A percentile compares a stretch with the other conserved stretches of the same genome.
phyloP scores from a whole-genome alignment of 1,140 invertebrate genomes.

The Brachionus manjavacas region DNA sequence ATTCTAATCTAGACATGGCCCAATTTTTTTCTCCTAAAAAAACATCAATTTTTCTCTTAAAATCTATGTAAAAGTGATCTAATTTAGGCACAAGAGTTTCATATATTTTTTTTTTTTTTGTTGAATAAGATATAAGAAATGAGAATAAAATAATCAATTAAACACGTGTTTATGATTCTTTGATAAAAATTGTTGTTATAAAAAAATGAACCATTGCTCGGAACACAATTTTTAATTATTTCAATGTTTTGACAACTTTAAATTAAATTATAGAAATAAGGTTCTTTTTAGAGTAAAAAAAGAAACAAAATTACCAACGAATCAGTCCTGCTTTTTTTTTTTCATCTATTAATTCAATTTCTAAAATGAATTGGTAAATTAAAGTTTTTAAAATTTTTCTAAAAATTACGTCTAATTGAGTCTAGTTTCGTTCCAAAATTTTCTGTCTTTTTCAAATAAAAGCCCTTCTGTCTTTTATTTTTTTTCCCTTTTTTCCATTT shows the following conservation, averaged over 20 bases:
- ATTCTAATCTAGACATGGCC: not conserved
- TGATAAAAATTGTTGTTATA: not conserved
- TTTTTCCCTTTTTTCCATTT: not conserved
- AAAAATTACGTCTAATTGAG: not conserved
- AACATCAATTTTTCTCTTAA: not conserved
- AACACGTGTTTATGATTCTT: not conserved
- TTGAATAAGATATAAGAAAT: not conserved
- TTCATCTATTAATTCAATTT: constrained; percentile 1
- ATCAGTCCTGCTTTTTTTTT: not conserved
- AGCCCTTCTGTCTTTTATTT: constrained; percentile 9
- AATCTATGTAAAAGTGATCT: not conserved
- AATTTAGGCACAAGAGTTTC: not conserved
- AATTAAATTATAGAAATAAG: too few relatives aligned
- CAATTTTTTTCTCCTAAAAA: not conserved
- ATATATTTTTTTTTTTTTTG: constrained; percentile 5
- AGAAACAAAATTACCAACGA: not conserved
- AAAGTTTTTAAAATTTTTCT: not conserved
- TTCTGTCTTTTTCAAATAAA: not conserved
- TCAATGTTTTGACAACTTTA: not conserved
- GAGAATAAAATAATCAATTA: constrained; percentile 8
- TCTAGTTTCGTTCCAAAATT: not conserved
- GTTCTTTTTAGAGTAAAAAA: too few relatives aligned
- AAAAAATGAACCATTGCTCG: not conserved
- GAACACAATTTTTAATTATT: not conserved
- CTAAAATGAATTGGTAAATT: not conserved